Percentiles rank a stretch among this genome's conserved stretches.
phyloP scores from a whole-genome alignment of 2,113 vertebrate species.

The Cottus gobio region DNA sequence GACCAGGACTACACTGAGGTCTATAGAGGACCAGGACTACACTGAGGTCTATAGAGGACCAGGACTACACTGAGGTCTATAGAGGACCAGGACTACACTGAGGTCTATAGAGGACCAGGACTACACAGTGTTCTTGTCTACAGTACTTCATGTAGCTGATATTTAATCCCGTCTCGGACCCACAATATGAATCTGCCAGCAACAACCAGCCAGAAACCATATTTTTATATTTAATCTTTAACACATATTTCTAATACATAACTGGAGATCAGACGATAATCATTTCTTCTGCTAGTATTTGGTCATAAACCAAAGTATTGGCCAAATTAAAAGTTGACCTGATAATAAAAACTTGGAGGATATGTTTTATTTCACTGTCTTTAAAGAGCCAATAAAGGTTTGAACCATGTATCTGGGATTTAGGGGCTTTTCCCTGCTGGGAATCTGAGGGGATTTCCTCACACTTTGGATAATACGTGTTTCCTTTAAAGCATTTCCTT shows the following conservation, averaged over 20 bases:
- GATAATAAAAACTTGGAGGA: neutral
- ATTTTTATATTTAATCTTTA: neutral
- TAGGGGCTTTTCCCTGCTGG: neutral
- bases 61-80: too few relatives aligned
- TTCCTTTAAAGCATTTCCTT: too few relatives aligned
- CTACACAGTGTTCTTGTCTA: too few relatives aligned
- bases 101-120: neutral
- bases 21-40: too few relatives aligned
- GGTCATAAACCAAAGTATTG: neutral
- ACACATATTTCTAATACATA: neutral
- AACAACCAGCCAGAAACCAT: neutral
- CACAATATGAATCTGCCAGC: neutral
- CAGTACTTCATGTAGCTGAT: neutral
- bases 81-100: neutral
- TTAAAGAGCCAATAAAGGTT: neutral
- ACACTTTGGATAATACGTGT: neutral
- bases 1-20: neutral
- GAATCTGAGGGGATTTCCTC: neutral
- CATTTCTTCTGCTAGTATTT: neutral
- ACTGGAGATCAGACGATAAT: neutral
- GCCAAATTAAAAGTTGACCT: neutral
- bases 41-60: too few relatives aligned
- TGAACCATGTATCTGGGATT: neutral
- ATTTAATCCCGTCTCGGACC: neutral
- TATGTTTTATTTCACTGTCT: neutral